A percentile compares a stretch with the other conserved stretches of the same genome.
Conservation (phyloP, 1,140 invertebrate species). For the Microplitis mediator region DNA sequence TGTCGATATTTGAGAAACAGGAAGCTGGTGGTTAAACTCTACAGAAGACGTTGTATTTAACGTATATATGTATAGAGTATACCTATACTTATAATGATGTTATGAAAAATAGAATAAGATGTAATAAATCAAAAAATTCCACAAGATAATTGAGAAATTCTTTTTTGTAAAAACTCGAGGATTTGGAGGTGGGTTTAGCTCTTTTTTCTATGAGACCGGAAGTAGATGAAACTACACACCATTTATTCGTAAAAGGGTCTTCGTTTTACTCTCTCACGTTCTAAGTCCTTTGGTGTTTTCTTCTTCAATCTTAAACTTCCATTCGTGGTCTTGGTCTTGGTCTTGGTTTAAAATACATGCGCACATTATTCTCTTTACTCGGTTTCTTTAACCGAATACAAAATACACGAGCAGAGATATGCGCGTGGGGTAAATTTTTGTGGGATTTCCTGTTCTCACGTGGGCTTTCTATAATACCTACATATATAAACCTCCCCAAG, state of each 20-base stretch:
- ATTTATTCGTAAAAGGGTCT: conserved; percentile 32
- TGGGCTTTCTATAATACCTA: neutral
- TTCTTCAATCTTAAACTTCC: neutral
- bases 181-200: neutral
- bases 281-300: neutral
- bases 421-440: conserved; percentile 27
- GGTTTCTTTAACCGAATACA: conserved; percentile 13
- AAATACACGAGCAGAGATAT: conserved; percentile 23
- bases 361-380: conserved; percentile 14
- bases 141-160: neutral
- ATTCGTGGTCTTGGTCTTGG: neutral
- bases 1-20: too few relatives aligned
- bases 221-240: conserved; percentile 46
- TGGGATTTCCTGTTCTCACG: conserved; percentile 21
- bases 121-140: neutral
- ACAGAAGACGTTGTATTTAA: too few relatives aligned
- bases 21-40: too few relatives aligned
- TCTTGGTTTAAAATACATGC: neutral
- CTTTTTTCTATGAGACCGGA: conserved; percentile 31
- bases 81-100: neutral
- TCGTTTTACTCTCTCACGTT: conserved; percentile 12
- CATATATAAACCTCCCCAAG: neutral
- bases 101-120: neutral
- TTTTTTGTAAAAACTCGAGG: neutral
- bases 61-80: too few relatives aligned